phyloP scores from a whole-genome alignment of 2,888 invertebrate genomes.

The Hedya salicella region DNA sequence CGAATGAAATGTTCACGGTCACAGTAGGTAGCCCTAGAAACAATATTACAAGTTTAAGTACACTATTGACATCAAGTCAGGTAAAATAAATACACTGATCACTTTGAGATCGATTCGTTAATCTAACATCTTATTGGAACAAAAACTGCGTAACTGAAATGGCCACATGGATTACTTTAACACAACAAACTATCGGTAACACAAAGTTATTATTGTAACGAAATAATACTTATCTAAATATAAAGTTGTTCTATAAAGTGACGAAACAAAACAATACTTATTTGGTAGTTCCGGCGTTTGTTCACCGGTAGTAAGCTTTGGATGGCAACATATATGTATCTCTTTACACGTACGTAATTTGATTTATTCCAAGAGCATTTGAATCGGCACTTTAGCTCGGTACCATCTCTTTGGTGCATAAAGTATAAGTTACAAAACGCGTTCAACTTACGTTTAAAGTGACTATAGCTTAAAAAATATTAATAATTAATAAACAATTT shows the following conservation, averaged over 20 bases:
- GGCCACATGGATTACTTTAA: conserved; percentile 71
- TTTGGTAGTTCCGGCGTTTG: conserved; percentile 50
- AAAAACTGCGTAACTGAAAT: conserved; percentile 70
- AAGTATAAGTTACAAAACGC: conserved; percentile 67
- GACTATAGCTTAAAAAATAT: conserved; percentile 79
- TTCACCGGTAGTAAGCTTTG: conserved; percentile 52
- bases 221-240: conserved; percentile 61
- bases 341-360: conserved; percentile 41
- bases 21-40: conserved; percentile 47
- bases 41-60: conserved; percentile 69
- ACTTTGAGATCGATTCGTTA: conserved; percentile 82
- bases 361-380: conserved; percentile 34
- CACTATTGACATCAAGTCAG: conserved; percentile 76
- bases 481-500: conserved; percentile 77
- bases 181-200: conserved; percentile 70
- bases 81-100: conserved; percentile 83
- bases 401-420: conserved; percentile 74
- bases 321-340: conserved; percentile 51
- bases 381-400: conserved; percentile 49
- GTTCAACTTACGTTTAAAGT: conserved; percentile 74
- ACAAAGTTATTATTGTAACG: conserved; percentile 66
- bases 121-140: conserved; percentile 77
- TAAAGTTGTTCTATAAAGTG: conserved; percentile 55
- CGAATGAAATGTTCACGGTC: conserved; percentile 41
- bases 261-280: conserved; percentile 56